Evolutionary conservation across 2,797 vertebrate genomes (phyloP), one percentile per base, ranked within the genome.

Genomic region (Tachyglossus aculeatus): DNA sequence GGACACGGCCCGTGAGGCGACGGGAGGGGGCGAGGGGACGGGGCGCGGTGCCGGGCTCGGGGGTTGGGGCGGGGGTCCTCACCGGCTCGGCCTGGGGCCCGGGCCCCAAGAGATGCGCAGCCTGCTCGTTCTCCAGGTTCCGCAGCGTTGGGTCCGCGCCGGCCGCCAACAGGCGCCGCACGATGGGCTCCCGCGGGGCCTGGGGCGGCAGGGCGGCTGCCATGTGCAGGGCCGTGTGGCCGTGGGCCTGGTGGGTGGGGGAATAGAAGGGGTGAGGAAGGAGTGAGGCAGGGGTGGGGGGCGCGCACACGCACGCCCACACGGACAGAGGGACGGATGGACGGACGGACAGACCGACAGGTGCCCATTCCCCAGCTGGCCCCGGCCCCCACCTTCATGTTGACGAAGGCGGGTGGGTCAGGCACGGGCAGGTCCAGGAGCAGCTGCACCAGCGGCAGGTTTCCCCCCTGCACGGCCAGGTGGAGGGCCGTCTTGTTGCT

Each of bases 151-250:
- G 94, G 78, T 98, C 96, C 0, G 94, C 96, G 32, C 96, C 96
- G 39, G 75, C 85, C n/a, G 81, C 83, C 74, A 97, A 88, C 64
- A 98, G 90, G 56, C 94, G 84, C 36, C 84, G 91, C 72, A 97
- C 90, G 12, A 97, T 94, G 48, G 94, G 92, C 72, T 94, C 93
- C 77, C 96, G 96, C 61, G 91, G 80, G 0, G 79, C 90, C 70
- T 90, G 93, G 7, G 90, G 90, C 36, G 96, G 95, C 43, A 98
- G 92, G 59, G 96, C 96, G 0, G 96, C 96, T 0, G 96, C 96
- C 96, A 97, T 97, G 89, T 98, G 96, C 67, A 98, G 90, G 13
- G 95, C 96, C 0, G 96, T 98, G 90, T 98, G 95, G 25, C 96
- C 96, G 0, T 98, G 96, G 40, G 96, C 96, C 96, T 98, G 69